These are phyloP conservation scores for Entomobrya multifasciata DNA, from an alignment of 2,888 invertebrate genomes.

Conservation along the genomic window DNA sequence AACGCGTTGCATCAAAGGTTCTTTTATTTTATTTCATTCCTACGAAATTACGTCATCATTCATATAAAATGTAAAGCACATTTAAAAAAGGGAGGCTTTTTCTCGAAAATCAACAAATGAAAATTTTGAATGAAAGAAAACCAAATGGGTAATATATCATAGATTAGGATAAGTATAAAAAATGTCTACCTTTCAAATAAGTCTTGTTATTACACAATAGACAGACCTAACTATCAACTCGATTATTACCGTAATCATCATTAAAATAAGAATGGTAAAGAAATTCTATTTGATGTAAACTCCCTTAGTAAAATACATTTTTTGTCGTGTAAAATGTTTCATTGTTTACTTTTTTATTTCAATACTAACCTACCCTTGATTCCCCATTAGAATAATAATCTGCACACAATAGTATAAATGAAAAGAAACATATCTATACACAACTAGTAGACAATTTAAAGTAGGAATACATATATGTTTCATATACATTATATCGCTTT, in stretches of 20 bases:
- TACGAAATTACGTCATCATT: too few relatives aligned
- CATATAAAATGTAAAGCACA: too few relatives aligned
- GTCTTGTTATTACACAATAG: too few relatives aligned
- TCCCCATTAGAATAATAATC: not conserved
- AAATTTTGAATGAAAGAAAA: conserved; percentile 3
- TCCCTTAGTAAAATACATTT: too few relatives aligned
- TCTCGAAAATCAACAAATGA: not conserved
- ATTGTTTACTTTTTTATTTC: too few relatives aligned
- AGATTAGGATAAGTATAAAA: not conserved
- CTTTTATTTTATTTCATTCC: too few relatives aligned
- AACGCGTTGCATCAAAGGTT: too few relatives aligned
- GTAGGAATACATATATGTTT: not conserved
- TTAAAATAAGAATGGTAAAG: not conserved
- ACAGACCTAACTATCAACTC: not conserved
- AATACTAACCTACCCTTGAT: too few relatives aligned
- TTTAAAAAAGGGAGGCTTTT: not conserved
- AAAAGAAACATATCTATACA: too few relatives aligned
- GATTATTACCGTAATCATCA: conserved; percentile 42
- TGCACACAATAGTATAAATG: not conserved
- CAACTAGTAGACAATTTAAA: not conserved
- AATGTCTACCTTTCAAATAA: not conserved
- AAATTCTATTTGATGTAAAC: not conserved
- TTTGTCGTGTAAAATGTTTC: too few relatives aligned
- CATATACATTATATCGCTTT: not conserved
- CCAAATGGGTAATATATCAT: conserved; percentile 15